These are phyloP conservation scores for Laupala kohalensis DNA, from an alignment of 1,140 invertebrate species.

Conservation along the genomic window DNA sequence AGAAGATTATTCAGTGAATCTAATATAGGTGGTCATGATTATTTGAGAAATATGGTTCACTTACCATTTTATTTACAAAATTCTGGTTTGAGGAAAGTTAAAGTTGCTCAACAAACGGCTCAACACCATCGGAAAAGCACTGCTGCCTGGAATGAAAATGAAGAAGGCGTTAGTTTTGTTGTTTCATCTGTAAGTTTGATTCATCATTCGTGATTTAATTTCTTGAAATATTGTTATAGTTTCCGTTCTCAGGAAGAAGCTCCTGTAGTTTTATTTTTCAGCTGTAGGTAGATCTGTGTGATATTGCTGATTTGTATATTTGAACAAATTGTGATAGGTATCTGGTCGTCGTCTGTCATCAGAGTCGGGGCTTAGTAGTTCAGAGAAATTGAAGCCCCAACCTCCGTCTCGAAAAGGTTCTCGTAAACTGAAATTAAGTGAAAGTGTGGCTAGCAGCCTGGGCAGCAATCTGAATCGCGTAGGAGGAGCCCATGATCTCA, in stretches of 20 bases:
- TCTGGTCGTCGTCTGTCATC: conserved; percentile 62
- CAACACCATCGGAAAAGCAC: conserved; percentile 16
- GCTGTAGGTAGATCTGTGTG: not conserved
- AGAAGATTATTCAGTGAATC: conserved; percentile 71
- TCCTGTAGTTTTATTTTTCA: not conserved
- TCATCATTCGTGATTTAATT: no score
- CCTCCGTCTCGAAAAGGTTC: conserved; percentile 35
- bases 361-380: conserved; percentile 47
- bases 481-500: conserved; percentile 53
- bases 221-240: no score
- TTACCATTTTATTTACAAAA: conserved; percentile 96
- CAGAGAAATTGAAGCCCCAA: conserved; percentile 42
- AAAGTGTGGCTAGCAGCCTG: conserved; percentile 79
- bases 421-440: conserved; percentile 62
- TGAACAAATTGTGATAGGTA: conserved; percentile 23
- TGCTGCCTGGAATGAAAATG: conserved; percentile 28
- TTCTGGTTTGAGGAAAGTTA: conserved; percentile 78
- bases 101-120: conserved; percentile 72
- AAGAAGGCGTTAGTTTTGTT: conserved; percentile 30
- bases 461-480: conserved; percentile 71
- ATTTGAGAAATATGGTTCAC: conserved; percentile 91
- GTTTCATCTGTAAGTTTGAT: conserved; percentile 3
- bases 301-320: not conserved
- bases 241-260: not conserved
- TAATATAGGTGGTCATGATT: conserved; percentile 86